phyloP scores from a whole-genome alignment of 2,797 vertebrate genomes.

The Paedocypris micromegethes region DNA sequence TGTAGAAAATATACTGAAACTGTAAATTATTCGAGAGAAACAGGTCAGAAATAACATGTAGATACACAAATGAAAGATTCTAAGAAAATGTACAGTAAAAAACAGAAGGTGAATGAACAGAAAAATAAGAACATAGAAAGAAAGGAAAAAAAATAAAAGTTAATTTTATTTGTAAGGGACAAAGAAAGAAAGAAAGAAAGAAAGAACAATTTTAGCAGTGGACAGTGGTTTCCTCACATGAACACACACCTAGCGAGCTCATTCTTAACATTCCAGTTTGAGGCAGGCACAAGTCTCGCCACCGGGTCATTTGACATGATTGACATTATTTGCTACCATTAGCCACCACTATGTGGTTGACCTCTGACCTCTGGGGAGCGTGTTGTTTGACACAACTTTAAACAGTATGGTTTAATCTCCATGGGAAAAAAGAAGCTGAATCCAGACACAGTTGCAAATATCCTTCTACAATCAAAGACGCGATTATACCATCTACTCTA shows the following conservation, averaged over 20 bases:
- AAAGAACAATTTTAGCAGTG: conserved; percentile 2
- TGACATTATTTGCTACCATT: conserved; percentile 81
- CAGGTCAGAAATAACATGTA: too few relatives aligned
- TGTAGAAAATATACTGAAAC: too few relatives aligned
- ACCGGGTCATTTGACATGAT: conserved; percentile 71
- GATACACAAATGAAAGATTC: too few relatives aligned
- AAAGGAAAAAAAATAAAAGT: too few relatives aligned
- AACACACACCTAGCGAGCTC: conserved; percentile 54
- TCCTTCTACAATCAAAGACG: conserved; percentile 68
- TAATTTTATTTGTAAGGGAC: not conserved
- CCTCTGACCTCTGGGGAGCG: conserved; percentile 68
- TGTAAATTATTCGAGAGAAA: too few relatives aligned
- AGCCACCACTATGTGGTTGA: conserved; percentile 72
- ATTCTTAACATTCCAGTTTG: conserved; percentile 72
- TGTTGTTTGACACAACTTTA: conserved; percentile 72
- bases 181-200: conserved; percentile 43
- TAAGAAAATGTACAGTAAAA: too few relatives aligned
- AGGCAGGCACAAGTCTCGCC: conserved; percentile 60
- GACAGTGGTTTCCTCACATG: conserved; percentile 36
- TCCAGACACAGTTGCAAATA: conserved; percentile 55
- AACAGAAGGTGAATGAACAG: too few relatives aligned
- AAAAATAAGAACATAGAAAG: too few relatives aligned
- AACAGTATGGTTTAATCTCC: conserved; percentile 72
- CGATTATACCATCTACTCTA: conserved; percentile 55
- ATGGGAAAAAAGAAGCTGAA: conserved; percentile 64